Conservation (phyloP, 2,113 vertebrate genomes). For the Gymnogyps californianus region DNA sequence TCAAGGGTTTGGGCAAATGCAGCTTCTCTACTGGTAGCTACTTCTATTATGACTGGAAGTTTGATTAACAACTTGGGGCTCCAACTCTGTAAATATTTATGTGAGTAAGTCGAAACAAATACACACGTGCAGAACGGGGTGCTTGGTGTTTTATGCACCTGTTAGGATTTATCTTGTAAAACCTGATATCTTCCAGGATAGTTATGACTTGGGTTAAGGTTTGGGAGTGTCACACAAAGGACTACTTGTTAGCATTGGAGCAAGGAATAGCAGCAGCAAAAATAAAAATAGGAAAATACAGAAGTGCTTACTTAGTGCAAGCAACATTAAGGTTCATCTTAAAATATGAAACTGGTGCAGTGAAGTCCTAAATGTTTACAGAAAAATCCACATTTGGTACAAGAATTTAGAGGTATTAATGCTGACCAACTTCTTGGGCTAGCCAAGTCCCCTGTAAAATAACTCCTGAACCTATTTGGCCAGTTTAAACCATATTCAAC, state of each 20-base stretch:
- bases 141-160: neutral
- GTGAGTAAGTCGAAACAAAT: neutral
- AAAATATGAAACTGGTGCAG: neutral
- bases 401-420: neutral
- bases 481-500: neutral
- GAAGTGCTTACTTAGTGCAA: neutral
- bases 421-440: neutral
- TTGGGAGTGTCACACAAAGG: neutral
- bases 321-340: neutral
- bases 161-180: constrained; percentile 1
- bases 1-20: neutral
- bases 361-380: neutral
- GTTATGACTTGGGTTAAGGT: neutral
- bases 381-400: neutral
- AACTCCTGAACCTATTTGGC: neutral
- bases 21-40: neutral
- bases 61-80: neutral
- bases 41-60: neutral
- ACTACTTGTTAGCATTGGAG: neutral
- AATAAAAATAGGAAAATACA: neutral
- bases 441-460: neutral
- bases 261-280: neutral
- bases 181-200: neutral
- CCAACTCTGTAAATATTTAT: neutral
- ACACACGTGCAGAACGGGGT: neutral